phyloP scores from a whole-genome alignment of 2,888 invertebrate species.

The Standfussiana lucernea region DNA sequence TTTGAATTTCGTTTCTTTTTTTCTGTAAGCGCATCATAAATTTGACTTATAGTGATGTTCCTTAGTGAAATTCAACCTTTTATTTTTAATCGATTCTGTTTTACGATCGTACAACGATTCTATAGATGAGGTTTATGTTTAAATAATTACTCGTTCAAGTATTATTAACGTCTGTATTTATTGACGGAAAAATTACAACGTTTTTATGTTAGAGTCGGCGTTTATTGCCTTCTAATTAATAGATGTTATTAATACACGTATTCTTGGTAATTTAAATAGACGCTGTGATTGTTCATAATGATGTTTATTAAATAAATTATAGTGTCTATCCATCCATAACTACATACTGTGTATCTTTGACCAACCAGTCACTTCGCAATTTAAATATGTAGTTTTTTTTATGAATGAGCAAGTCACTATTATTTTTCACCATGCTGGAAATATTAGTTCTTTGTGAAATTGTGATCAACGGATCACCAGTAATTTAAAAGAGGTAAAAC shows the following conservation, averaged over 20 bases:
- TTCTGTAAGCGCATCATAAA: constrained; percentile 34
- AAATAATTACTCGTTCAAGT: constrained; percentile 62
- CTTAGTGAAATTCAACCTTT: constrained; percentile 43
- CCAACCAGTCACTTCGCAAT: background rate
- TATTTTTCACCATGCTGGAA: background rate
- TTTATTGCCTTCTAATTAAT: constrained; percentile 62
- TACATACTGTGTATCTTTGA: background rate
- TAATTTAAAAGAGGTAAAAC: background rate
- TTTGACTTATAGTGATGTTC: constrained; percentile 50
- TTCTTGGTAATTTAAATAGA: constrained; percentile 55
- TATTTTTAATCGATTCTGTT: constrained; percentile 58
- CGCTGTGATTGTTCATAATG: constrained; percentile 51
- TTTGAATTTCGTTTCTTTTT: constrained; percentile 41
- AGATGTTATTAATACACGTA: constrained; percentile 58
- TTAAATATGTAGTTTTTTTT: background rate
- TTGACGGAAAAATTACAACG: constrained; percentile 55
- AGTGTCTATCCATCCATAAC: background rate
- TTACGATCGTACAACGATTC: constrained; percentile 52
- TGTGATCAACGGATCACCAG: background rate
- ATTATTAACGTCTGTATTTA: constrained; percentile 62
- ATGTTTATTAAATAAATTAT: constrained; percentile 57
- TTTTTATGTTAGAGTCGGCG: constrained; percentile 57
- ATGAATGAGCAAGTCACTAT: too few species aligned
- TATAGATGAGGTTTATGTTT: constrained; percentile 53
- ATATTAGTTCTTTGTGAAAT: background rate